These are phyloP conservation scores for Nysson spinosus DNA, from an alignment of 2,888 invertebrate species.

Conservation along the genomic window DNA sequence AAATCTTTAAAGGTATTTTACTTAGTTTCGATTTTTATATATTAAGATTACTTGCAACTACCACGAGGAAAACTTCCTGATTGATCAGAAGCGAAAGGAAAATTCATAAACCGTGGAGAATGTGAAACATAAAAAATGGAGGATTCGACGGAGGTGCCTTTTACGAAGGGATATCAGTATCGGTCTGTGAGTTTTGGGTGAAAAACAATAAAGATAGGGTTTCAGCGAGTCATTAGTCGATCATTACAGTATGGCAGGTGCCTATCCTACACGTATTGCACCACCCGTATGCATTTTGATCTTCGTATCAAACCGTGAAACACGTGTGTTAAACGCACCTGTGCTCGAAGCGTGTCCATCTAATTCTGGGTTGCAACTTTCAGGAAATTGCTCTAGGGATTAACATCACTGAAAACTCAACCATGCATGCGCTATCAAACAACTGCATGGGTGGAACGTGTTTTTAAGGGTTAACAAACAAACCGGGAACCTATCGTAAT, in stretches of 20 bases:
- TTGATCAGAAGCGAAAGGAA: too few species aligned
- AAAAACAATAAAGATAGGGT: constrained; percentile 39
- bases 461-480: constrained; percentile 29
- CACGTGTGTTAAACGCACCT: constrained; percentile 59
- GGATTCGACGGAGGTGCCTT: too few species aligned
- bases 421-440: constrained; percentile 28
- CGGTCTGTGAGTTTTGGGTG: constrained; percentile 10
- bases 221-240: constrained; percentile 63
- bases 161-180: too few species aligned
- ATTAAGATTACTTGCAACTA: too few species aligned
- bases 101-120: too few species aligned
- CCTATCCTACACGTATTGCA: constrained; percentile 7
- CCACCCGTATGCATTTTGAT: constrained; percentile 50
- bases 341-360: constrained; percentile 47
- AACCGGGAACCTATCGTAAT: constrained; percentile 3
- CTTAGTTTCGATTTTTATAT: too few species aligned
- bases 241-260: constrained; percentile 63
- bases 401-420: constrained; percentile 32
- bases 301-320: constrained; percentile 55
- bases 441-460: not conserved
- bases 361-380: constrained; percentile 37
- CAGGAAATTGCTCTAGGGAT: constrained; percentile 56
- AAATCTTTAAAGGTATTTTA: too few species aligned
- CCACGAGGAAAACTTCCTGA: too few species aligned
- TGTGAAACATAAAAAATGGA: too few species aligned